Evolutionary conservation across 2,797 vertebrate species (phyloP).

Genomic region (Eulemur mongoz): DNA sequence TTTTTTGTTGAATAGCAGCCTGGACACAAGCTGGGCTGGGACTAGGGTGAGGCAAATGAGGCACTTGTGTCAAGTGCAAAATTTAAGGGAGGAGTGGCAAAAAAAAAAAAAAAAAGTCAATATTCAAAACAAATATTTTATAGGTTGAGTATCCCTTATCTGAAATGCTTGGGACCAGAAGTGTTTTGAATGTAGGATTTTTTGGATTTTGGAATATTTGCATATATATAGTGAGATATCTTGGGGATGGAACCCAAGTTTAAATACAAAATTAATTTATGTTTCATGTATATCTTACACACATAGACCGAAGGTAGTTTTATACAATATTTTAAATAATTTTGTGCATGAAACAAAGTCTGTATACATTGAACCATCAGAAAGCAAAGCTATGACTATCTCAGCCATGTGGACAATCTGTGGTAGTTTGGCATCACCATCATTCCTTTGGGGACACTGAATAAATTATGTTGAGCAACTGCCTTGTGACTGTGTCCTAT

Average conservation of each 20-base stretch:
- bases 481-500: background rate
- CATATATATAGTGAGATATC: background rate
- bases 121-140: constrained; percentile 4
- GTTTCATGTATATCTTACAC: background rate
- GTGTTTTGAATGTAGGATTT: background rate
- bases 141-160: background rate
- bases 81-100: background rate
- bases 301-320: background rate
- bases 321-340: background rate
- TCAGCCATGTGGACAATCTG: background rate
- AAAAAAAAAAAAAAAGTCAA: background rate
- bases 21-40: background rate
- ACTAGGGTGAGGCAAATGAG: background rate
- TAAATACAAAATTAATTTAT: background rate
- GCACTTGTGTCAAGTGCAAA: background rate
- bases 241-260: background rate
- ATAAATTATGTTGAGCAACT: background rate
- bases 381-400: background rate
- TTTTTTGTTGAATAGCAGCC: background rate
- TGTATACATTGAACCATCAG: background rate
- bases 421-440: background rate
- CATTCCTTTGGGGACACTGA: background rate
- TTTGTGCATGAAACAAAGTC: background rate
- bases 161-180: background rate
- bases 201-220: background rate